Percentiles rank a stretch among this genome's conserved stretches.
Evolutionary conservation across 2,797 vertebrate species (phyloP).

Genomic region (Galaxias olidus): DNA sequence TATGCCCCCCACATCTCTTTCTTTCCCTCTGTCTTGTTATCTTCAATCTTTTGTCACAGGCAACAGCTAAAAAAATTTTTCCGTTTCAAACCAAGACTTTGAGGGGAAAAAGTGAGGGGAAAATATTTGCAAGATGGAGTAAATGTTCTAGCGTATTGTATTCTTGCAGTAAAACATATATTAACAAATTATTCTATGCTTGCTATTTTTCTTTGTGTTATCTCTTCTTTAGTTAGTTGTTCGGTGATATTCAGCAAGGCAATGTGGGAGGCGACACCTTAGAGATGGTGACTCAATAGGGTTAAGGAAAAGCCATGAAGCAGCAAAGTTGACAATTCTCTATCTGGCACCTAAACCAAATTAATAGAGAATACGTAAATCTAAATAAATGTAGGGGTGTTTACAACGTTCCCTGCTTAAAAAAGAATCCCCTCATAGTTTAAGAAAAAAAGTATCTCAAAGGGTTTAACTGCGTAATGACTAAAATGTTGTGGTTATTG

Average conservation of each 20-base stretch:
- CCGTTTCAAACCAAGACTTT: no score
- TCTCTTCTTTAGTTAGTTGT: conserved; percentile 60
- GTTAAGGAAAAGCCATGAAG: conserved; percentile 61
- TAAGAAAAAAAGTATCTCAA: no score
- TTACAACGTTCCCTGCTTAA: no score
- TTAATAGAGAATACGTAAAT: no score
- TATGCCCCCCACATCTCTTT: conserved; percentile 53
- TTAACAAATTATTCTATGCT: no score
- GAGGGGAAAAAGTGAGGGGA: no score
- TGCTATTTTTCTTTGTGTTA: conserved; percentile 19
- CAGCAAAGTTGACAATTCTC: conserved; percentile 11
- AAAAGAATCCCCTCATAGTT: no score
- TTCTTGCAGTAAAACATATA: background rate
- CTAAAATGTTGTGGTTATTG: no score
- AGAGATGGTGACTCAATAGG: conserved; percentile 65
- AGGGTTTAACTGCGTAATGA: no score
- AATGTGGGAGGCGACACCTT: conserved; percentile 65
- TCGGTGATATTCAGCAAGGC: conserved; percentile 62
- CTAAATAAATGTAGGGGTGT: no score
- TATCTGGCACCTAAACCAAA: no score
- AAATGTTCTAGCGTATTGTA: conserved; percentile 45
- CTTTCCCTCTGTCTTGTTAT: conserved; percentile 16
- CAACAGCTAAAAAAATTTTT: conserved; percentile 46
- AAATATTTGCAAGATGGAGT: conserved; percentile 23
- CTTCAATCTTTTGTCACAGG: conserved; percentile 46